Base-by-base conservation (phyloP, 2,797 vertebrate genomes). In the Acipenser ruthenus region DNA sequence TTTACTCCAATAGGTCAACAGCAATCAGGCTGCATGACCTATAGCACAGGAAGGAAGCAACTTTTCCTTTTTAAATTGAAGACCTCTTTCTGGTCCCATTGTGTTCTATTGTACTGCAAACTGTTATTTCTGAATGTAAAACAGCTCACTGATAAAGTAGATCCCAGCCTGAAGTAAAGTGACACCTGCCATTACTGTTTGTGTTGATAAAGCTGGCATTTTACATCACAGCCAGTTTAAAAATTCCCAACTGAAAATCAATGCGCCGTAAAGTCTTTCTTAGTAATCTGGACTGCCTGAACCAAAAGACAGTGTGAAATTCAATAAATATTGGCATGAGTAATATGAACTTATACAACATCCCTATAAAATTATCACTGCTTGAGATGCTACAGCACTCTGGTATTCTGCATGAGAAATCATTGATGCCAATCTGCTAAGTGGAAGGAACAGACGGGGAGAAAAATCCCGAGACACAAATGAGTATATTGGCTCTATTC, bases 271-370 rank as follows among this genome's bases (percentile, higher is more conserved):
- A 13, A 50, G 65, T 53, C 49, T 60, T 59, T 50, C 48, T 15
- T 23, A 60, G 37, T 60, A 13, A 67, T 60, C 11, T 47, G 55
- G 50, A 60, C 58, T 50, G 13, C 65, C 47, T 67, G n/a, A 59
- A 49, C 53, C 18, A 53, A 15, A 48, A 65, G 56, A 65, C 64
- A 65, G 37, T 18, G 56, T 23, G 55, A 51, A 60, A 67, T 60
- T 51, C 58, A 60, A 60, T 67, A 60, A 49, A 48, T 60, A 67
- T 67, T 50, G 65, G 61, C 58, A 50, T 6, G 47, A 56, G 65
- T 13, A 67, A 67, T 50, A 49, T 37, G 65, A 67, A 11, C 49
- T 52, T 52, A 65, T 18, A 4, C 15, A 37, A 10, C 55, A 37
- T 47, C 64, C 47, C 11, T 53, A 65, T 47, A 23, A 64, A 65